Percentiles rank a stretch among this genome's conserved stretches.
Conservation (phyloP, 2,888 invertebrate species). For the Drosophila monieri region DNA sequence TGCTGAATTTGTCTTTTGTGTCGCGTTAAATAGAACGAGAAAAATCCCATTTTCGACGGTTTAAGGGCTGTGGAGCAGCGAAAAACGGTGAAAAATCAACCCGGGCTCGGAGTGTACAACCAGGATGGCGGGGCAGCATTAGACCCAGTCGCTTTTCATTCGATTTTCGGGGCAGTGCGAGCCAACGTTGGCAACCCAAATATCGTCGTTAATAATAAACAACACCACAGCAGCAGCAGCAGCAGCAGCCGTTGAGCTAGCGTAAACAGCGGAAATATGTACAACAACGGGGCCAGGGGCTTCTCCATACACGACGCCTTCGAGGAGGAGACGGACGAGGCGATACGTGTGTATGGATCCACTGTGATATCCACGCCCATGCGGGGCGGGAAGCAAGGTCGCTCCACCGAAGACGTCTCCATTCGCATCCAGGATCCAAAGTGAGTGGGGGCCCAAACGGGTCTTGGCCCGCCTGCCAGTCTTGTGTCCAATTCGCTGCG, state of each 20-base stretch:
- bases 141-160: constrained; percentile 19
- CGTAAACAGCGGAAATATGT: constrained; percentile 57
- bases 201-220: constrained; percentile 41
- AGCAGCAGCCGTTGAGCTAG: constrained; percentile 49
- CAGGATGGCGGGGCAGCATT: constrained; percentile 54
- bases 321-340: constrained; percentile 93
- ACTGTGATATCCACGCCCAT: constrained; percentile 90
- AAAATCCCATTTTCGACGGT: constrained; percentile 58
- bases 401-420: constrained; percentile 85
- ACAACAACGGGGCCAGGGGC: constrained; percentile 81
- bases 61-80: constrained; percentile 35
- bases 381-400: constrained; percentile 85
- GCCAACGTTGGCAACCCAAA: constrained; percentile 43
- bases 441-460: constrained; percentile 70
- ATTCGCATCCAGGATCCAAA: constrained; percentile 85
- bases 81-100: constrained; percentile 35
- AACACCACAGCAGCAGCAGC: constrained; percentile 22
- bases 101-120: constrained; percentile 42
- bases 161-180: constrained; percentile 20
- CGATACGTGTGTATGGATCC: constrained; percentile 91
- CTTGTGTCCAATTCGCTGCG: constrained; percentile 8
- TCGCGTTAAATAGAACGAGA: constrained; percentile 66
- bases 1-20: constrained; percentile 61
- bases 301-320: constrained; percentile 94
- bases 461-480: constrained; percentile 24